A percentile compares a stretch with the other conserved stretches of the same genome.
Conservation (phyloP, 30 jellyfish, hydroid and myxozoan species). For the Aurelia aurita complex sp. Pacific region DNA sequence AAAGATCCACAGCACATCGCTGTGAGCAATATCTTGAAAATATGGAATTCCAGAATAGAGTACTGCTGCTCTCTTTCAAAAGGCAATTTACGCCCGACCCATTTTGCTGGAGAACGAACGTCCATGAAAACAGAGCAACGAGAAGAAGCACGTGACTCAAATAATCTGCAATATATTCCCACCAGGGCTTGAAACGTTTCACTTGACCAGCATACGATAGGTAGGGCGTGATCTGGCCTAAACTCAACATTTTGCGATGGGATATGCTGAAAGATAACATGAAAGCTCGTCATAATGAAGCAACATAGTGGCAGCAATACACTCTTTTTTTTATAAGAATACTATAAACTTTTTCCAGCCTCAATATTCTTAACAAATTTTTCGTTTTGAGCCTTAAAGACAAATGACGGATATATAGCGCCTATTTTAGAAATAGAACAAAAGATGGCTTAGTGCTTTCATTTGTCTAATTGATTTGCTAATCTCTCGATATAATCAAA, state of each 20-base stretch:
- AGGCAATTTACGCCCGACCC: conserved; percentile 46
- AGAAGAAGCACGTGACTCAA: conserved; percentile 31
- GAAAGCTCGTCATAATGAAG: too few relatives aligned
- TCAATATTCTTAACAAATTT: too few relatives aligned
- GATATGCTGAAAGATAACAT: not conserved
- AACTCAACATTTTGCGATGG: conserved; percentile 27
- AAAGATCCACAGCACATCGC: conserved; percentile 47
- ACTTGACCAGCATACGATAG: conserved; percentile 24
- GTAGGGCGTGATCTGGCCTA: conserved; percentile 37
- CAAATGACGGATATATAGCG: too few relatives aligned
- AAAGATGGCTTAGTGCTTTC: too few relatives aligned
- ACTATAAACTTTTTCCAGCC: too few relatives aligned
- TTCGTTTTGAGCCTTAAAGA: too few relatives aligned
- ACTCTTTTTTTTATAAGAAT: too few relatives aligned
- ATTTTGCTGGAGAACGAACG: conserved; percentile 32
- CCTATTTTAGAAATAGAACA: too few relatives aligned
- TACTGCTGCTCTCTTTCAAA: not conserved
- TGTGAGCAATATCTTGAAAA: conserved; percentile 47
- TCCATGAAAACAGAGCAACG: conserved; percentile 49
- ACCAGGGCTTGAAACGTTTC: conserved; percentile 58
- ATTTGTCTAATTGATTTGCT: too few relatives aligned
- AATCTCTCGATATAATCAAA: too few relatives aligned
- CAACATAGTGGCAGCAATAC: too few relatives aligned
- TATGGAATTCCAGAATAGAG: conserved; percentile 9
- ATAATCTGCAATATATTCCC: conserved; percentile 56